These are phyloP conservation scores for Drosophila hamatofila DNA, from an alignment of 2,888 invertebrate genomes.

Conservation along the genomic window DNA sequence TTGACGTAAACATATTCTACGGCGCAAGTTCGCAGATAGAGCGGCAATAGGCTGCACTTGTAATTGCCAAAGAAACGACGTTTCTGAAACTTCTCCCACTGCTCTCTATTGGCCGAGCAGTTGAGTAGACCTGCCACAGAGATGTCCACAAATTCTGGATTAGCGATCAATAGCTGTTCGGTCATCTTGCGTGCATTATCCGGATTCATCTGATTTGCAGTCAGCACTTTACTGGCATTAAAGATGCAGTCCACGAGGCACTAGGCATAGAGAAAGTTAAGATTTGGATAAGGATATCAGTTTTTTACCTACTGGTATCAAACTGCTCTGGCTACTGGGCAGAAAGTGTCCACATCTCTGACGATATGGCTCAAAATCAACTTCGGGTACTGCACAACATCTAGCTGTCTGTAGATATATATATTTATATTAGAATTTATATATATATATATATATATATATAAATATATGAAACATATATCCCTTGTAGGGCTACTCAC, in stretches of 20 bases:
- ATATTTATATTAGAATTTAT: neutral
- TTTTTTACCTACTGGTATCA: slow-evolving; percentile 51
- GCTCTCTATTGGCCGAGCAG: slow-evolving; percentile 29
- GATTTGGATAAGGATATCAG: neutral
- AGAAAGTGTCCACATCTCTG: slow-evolving; percentile 43
- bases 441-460: neutral
- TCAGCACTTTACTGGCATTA: slow-evolving; percentile 38
- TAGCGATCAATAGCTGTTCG: slow-evolving; percentile 30
- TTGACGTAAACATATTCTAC: slow-evolving; percentile 41
- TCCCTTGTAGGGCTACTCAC: slow-evolving; percentile 33
- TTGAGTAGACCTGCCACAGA: slow-evolving; percentile 46
- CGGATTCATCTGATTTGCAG: slow-evolving; percentile 30
- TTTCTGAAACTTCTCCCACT: slow-evolving; percentile 10
- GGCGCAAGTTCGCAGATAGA: slow-evolving; percentile 44
- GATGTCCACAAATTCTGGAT: slow-evolving; percentile 40
- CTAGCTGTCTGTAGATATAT: slow-evolving; percentile 8
- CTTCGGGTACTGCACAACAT: slow-evolving; percentile 51
- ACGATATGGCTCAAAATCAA: slow-evolving; percentile 35
- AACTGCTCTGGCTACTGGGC: slow-evolving; percentile 2
- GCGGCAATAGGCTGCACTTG: slow-evolving; percentile 43
- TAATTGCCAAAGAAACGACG: neutral
- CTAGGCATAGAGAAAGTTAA: slow-evolving; percentile 24
- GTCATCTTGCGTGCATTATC: slow-evolving; percentile 41
- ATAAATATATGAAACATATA: no score
- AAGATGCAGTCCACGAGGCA: slow-evolving; percentile 61